Conservation (phyloP, 2,113 vertebrate genomes). For the Oxygymnocypris stewartii region DNA sequence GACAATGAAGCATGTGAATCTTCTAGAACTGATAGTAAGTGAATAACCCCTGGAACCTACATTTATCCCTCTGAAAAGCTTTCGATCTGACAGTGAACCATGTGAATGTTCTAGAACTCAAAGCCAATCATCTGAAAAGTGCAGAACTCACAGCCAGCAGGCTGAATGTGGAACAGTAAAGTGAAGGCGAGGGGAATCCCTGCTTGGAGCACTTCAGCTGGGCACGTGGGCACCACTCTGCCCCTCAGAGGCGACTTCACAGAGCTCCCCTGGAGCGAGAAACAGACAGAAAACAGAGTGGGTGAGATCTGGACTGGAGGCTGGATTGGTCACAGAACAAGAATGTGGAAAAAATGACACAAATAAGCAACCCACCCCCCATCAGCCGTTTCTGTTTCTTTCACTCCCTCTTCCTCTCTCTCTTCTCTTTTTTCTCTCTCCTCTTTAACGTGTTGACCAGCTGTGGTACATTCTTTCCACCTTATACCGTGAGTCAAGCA, state of each 20-base stretch:
- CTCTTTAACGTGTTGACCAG: conserved; percentile 44
- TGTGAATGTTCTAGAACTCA: not conserved
- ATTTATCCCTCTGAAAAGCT: not conserved
- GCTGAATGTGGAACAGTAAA: not conserved
- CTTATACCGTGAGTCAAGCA: conserved; percentile 44
- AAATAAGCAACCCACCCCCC: conserved; percentile 16
- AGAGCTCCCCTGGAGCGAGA: conserved; percentile 9
- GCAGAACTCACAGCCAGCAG: not conserved
- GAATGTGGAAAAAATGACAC: conserved; percentile 49
- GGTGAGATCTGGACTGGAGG: conserved; percentile 25
- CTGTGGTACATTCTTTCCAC: conserved; percentile 49
- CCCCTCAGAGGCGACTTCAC: conserved; percentile 8
- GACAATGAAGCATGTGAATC: not conserved
- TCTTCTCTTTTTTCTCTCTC: conserved; percentile 1
- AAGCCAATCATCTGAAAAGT: conserved; percentile 15
- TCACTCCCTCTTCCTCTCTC: not conserved
- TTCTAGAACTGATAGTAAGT: not conserved
- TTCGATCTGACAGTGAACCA: not conserved
- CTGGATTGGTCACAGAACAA: conserved; percentile 36
- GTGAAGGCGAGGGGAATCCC: not conserved
- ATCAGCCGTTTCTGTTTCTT: conserved; percentile 19
- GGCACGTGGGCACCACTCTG: not conserved
- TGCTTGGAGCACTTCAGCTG: not conserved
- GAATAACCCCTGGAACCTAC: not conserved
- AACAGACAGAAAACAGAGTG: conserved; percentile 6